These are phyloP conservation scores for Dendrolimus kikuchii DNA, from an alignment of 1,140 invertebrate species.

Conservation along the genomic window DNA sequence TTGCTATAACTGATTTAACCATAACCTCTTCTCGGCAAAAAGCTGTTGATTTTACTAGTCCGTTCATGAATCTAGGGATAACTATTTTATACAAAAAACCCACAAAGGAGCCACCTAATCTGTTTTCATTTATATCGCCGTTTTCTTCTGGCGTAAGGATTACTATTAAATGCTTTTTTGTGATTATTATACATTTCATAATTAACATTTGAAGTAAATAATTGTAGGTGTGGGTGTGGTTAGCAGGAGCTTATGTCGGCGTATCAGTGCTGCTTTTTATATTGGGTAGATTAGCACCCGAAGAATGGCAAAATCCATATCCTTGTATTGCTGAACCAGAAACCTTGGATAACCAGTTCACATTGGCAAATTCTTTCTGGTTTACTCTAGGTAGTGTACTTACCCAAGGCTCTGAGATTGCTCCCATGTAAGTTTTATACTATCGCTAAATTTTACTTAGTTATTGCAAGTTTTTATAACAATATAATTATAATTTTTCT, in stretches of 20 bases:
- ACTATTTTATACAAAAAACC: constrained; percentile 90
- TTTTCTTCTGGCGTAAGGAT: constrained; percentile 78
- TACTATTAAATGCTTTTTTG: constrained; percentile 2
- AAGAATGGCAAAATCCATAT: constrained; percentile 89
- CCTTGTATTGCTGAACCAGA: constrained; percentile 86
- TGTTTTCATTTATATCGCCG: constrained; percentile 92
- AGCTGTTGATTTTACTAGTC: constrained; percentile 92
- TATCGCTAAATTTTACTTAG: background rate
- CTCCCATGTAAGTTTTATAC: constrained; percentile 76
- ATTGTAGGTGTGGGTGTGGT: constrained; percentile 84
- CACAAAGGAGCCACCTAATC: constrained; percentile 82
- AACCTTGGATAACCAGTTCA: constrained; percentile 88
- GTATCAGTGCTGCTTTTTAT: constrained; percentile 87
- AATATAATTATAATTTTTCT: constrained; percentile 2
- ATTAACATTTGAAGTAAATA: background rate
- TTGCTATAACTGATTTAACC: constrained; percentile 92
- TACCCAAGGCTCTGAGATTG: constrained; percentile 90
- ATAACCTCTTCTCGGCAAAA: constrained; percentile 89
- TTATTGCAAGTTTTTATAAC: background rate
- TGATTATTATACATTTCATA: background rate
- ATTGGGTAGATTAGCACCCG: constrained; percentile 83
- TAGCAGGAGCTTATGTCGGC: constrained; percentile 83
- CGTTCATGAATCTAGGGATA: constrained; percentile 93
- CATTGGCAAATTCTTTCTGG: constrained; percentile 87
- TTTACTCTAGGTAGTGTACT: constrained; percentile 87